Conservation (phyloP, 2,888 invertebrate species). For the Thumatha senex region DNA sequence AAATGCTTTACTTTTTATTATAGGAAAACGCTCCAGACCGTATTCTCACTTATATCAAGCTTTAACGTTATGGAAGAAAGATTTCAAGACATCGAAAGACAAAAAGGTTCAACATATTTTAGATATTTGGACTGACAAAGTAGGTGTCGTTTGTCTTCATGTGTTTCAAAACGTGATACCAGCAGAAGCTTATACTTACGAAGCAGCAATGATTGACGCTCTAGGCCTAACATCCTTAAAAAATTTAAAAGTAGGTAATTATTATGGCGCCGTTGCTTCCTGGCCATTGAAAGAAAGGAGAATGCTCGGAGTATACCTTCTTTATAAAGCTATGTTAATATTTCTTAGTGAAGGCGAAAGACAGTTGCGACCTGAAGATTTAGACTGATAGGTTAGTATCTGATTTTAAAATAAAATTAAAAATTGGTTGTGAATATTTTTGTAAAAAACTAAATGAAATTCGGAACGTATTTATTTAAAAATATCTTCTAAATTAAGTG, state of each 20-base stretch:
- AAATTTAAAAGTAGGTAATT: conserved; percentile 91
- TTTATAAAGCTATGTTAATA: conserved; percentile 92
- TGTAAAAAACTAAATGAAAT: conserved; percentile 31
- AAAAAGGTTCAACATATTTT: conserved; percentile 91
- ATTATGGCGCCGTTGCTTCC: conserved; percentile 89
- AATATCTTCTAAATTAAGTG: conserved; percentile 19
- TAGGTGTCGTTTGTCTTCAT: conserved; percentile 95
- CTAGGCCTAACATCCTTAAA: conserved; percentile 89
- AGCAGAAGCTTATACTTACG: conserved; percentile 96
- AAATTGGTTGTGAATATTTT: conserved; percentile 40
- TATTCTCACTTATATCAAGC: conserved; percentile 97
- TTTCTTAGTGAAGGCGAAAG: conserved; percentile 95
- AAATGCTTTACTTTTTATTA: not conserved
- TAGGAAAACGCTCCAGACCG: conserved; percentile 90
- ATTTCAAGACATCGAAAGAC: conserved; percentile 67
- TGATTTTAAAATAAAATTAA: not conserved
- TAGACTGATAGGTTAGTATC: conserved; percentile 58
- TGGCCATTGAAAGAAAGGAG: conserved; percentile 89
- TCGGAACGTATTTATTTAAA: conserved; percentile 24
- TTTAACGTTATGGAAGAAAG: conserved; percentile 84
- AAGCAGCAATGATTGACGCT: conserved; percentile 97
- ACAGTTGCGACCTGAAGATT: conserved; percentile 91
- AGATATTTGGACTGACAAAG: conserved; percentile 92
- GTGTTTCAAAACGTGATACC: conserved; percentile 95
- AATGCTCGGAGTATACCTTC: conserved; percentile 89